These are phyloP conservation scores for Leuctra nigra DNA, from an alignment of 2,888 invertebrate species.

Conservation along the genomic window DNA sequence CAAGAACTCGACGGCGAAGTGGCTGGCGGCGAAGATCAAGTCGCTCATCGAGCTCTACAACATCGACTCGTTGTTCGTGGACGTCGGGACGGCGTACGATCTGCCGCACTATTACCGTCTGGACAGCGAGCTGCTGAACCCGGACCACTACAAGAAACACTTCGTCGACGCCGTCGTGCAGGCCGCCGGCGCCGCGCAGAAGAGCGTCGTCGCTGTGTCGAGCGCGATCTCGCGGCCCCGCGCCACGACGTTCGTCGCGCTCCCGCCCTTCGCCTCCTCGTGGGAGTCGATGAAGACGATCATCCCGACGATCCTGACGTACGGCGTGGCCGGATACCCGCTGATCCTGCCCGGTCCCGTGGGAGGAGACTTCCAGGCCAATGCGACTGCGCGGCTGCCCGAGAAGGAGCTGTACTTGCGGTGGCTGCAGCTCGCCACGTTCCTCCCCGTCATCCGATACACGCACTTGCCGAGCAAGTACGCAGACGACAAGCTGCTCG, in stretches of 20 bases:
- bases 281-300: conserved; percentile 81
- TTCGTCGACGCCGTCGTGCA: conserved; percentile 58
- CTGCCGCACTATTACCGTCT: conserved; percentile 75
- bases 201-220: conserved; percentile 69
- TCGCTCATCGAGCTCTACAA: conserved; percentile 63
- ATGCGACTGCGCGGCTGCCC: conserved; percentile 44
- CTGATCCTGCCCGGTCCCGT: conserved; percentile 91
- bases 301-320: conserved; percentile 79
- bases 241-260: conserved; percentile 77
- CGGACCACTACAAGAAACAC: conserved; percentile 73
- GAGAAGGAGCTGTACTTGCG: conserved; percentile 79
- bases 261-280: conserved; percentile 78
- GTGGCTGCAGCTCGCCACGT: conserved; percentile 87
- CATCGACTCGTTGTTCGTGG: conserved; percentile 80
- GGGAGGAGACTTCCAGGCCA: conserved; percentile 61
- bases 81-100: conserved; percentile 74
- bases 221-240: conserved; percentile 75
- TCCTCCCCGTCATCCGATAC: conserved; percentile 87
- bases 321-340: conserved; percentile 87
- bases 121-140: conserved; percentile 63
- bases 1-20: conserved; percentile 70
- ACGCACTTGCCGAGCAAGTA: conserved; percentile 86
- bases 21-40: conserved; percentile 69
- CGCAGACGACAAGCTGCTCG: conserved; percentile 67
- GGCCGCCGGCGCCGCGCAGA: conserved; percentile 37